These are phyloP conservation scores for Dynastes grantii DNA, from an alignment of 2,888 invertebrate species.

Conservation along the genomic window DNA sequence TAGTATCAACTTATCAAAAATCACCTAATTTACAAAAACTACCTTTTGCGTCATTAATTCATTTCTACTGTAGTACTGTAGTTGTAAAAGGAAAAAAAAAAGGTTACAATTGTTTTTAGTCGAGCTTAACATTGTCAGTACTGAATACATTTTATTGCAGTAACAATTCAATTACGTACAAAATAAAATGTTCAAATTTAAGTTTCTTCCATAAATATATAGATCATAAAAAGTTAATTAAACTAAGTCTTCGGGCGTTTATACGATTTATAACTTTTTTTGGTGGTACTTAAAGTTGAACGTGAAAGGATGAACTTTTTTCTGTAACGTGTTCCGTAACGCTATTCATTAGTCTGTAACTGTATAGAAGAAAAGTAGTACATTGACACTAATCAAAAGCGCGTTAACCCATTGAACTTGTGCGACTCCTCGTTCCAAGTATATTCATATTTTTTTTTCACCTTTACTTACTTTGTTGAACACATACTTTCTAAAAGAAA, in stretches of 20 bases:
- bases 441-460: background rate
- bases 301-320: slow-evolving; percentile 10
- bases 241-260: too few species aligned
- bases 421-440: background rate
- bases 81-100: too few species aligned
- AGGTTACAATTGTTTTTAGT: too few species aligned
- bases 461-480: background rate
- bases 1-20: too few species aligned
- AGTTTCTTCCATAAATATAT: too few species aligned
- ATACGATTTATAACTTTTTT: too few species aligned
- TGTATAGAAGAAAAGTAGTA: slow-evolving; percentile 24
- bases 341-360: slow-evolving; percentile 13
- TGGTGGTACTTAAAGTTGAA: background rate
- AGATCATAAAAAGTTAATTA: too few species aligned
- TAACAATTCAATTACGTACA: too few species aligned
- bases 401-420: slow-evolving; percentile 27
- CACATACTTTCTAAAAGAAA: background rate
- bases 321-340: slow-evolving; percentile 6
- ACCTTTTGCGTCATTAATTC: too few species aligned
- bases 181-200: too few species aligned
- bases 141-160: background rate
- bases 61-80: too few species aligned
- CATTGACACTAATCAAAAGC: slow-evolving; percentile 34
- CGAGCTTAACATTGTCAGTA: background rate
- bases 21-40: too few species aligned